Base-by-base conservation (phyloP, 2,797 vertebrate genomes). In the Paratrypauchen microcephalus region DNA sequence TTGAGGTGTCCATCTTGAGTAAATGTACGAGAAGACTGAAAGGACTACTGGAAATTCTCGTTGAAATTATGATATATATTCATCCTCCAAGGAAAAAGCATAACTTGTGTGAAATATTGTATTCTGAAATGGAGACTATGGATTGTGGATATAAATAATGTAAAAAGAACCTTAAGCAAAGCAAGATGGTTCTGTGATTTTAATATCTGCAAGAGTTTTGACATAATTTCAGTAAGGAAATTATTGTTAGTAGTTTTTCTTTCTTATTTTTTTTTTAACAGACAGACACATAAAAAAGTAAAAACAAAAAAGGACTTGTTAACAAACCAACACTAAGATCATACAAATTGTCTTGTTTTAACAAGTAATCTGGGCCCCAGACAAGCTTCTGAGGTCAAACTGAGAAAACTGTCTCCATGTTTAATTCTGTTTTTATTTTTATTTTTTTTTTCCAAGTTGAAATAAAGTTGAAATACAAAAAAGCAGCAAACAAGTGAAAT, bases 91-190 rank as follows among this genome's bases (percentile, higher is more conserved):
- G 71, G 69, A 68, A 70, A 28, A 68, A 47, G 2, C 13, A 52
- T 63, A 54, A 48, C 62, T 80, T 70, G 7, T 30, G 26, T 72
- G 65, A 72, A 47, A 45, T 12, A 47, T 41, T n/a, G 54, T 47
- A 79, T 54, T 66, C 12, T 0, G 48, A 74, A 63, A 56, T 65
- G 66, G 24, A 64, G 72, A 81, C 71, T 65, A 74, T 62, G 64
- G 56, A 70, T 56, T 36, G 59, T 50, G 45, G 71, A 62, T 18
- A 77, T 81, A 69, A 82, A 85, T 80, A 77, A 80, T 82, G 74
- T 61, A 88, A 24, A n/a, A 13, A 24, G 18, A 1, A 52, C 48
- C 48, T 52, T 6, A 19, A 52, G 48, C 48, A n/a, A 52, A 52
- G 48, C 19, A 5, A 52, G 48, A 18, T 36, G 32, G 32, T 36